Base-by-base conservation (phyloP, 2,797 vertebrate genomes). In the Syncerus caffer region DNA sequence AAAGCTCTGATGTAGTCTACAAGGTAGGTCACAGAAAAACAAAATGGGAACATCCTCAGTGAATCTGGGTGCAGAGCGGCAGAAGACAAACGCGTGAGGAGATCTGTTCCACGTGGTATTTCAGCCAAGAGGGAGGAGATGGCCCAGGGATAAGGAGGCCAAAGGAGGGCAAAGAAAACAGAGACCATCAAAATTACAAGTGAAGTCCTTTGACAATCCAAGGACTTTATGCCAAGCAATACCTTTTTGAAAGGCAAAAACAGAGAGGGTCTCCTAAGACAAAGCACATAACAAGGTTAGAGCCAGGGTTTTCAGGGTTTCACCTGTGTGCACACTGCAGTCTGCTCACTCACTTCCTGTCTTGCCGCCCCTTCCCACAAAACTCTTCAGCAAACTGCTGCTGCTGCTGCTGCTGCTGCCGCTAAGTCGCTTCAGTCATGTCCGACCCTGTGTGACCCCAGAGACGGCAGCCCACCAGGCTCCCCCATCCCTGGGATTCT, bases 41-140 rank as follows among this genome's bases (percentile, higher is more conserved):
- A 58, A 89, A 89, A 53, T 17, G 10, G 1, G 16, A 23, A 21
- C 1, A 15, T 55, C 27, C 29, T 58, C 7, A 17, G 2, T 2
- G 34, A 78, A 21, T 53, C 45, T 21, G 45, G 4, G 31, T 4
- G 16, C 31, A 27, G 31, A 60, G 6, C 0, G 7, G 21, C 42
- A n/a, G 57, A 55, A 3, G 16, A n/a, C 19, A n/a, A 29, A 23
- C 0, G 2, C 0, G 1, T 17, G 25, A 79, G 51, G 87, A 31
- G 2, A 2, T 42, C 4, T 64, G 25, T 14, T 57, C 17, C 5
- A 16, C 4, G 12, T 50, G 34, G 15, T 47, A 9, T 47, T 62
- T n/a, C 57, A 62, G 55, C 34, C n/a, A 78, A 7, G 23, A 25
- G 4, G 14, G 51, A 58, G 42, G 29, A 64, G 21, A 13, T 2